Percentiles rank a stretch among this genome's conserved stretches.
Conservation (phyloP, 2,888 invertebrate species). For the Scaptomyza reducta region DNA sequence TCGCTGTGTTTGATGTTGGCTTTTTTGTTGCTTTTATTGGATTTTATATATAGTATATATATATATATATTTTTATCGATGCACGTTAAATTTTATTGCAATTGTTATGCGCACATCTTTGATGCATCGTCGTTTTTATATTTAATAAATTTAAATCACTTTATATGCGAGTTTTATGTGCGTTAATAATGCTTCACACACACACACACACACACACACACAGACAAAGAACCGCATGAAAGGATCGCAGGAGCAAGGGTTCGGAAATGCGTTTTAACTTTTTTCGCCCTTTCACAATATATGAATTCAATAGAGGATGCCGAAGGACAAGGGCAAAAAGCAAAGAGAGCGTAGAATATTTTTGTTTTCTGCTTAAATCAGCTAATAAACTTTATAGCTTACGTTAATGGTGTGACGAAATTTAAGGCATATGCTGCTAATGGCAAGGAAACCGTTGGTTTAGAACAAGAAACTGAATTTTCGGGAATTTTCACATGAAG, state of each 20-base stretch:
- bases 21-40: conserved; percentile 66
- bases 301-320: conserved; percentile 24
- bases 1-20: conserved; percentile 36
- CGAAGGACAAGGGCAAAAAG: background rate
- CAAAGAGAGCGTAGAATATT: conserved; percentile 17
- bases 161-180: conserved; percentile 79
- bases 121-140: conserved; percentile 60
- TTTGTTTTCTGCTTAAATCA: conserved; percentile 31
- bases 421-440: conserved; percentile 6
- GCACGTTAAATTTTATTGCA: conserved; percentile 79
- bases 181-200: conserved; percentile 71
- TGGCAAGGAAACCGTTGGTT: too few relatives aligned
- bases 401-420: conserved; percentile 24
- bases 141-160: conserved; percentile 79
- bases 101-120: conserved; percentile 79
- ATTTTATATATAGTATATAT: conserved; percentile 72
- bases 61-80: conserved; percentile 76
- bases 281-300: background rate
- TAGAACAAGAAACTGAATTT: too few relatives aligned
- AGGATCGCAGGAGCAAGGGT: background rate
- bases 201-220: background rate
- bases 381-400: conserved; percentile 38
- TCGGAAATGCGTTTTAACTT: conserved; percentile 32
- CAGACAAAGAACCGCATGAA: background rate
- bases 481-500: too few relatives aligned